A percentile compares a stretch with the other conserved stretches of the same genome.
Evolutionary conservation across 1,140 invertebrate genomes (phyloP).

Genomic region (Sycobia sp.): DNA sequence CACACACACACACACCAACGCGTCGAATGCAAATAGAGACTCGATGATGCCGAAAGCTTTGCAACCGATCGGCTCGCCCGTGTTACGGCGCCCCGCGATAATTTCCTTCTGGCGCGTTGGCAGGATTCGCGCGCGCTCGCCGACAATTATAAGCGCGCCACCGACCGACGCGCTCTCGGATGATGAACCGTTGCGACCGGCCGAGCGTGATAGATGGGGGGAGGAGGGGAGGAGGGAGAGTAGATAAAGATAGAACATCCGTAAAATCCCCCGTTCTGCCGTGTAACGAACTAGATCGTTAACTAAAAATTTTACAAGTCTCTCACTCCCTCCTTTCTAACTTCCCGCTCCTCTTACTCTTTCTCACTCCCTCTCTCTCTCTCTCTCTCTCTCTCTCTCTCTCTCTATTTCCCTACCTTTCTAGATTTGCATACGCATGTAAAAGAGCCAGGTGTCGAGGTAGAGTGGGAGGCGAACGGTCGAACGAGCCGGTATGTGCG

Average conservation of each 20-base stretch:
- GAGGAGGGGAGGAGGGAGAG: neutral
- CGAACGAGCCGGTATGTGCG: too few species aligned
- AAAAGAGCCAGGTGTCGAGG: too few species aligned
- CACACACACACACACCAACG: too few species aligned
- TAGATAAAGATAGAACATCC: too few species aligned
- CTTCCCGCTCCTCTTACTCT: neutral
- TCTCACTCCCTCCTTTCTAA: too few species aligned
- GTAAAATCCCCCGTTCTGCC: neutral
- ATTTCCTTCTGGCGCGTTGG: too few species aligned
- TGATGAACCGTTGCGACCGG: neutral
- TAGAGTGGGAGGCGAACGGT: too few species aligned
- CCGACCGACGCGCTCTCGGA: neutral
- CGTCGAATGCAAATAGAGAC: conserved; percentile 23
- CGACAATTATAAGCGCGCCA: conserved; percentile 6
- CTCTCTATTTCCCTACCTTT: neutral
- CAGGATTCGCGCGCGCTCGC: conserved; percentile 6
- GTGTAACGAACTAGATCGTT: conserved; percentile 11
- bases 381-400: neutral
- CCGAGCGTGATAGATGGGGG: neutral
- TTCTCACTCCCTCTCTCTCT: neutral
- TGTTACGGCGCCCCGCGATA: too few species aligned
- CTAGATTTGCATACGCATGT: too few species aligned
- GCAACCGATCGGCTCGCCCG: too few species aligned
- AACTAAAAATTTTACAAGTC: conserved; percentile 31
- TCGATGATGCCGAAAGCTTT: conserved; percentile 16